Evolutionary conservation across 2,113 vertebrate species (phyloP), one percentile per base, ranked within the genome.

Genomic region (Pachycephala philippinensis): DNA sequence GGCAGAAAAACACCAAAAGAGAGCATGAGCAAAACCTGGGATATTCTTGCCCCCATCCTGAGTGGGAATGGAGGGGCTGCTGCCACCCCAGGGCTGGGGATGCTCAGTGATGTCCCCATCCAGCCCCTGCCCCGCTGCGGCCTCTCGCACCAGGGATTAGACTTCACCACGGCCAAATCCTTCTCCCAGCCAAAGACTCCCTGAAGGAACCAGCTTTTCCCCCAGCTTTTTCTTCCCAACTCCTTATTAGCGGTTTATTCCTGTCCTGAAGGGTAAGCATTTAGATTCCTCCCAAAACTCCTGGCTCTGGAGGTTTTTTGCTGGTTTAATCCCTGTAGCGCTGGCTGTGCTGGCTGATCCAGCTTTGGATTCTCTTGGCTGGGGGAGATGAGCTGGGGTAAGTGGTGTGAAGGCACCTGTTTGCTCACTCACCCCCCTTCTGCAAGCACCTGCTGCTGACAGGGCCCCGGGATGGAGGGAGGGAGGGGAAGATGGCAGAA

Each of bases 81-180:
- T 47, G 33, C 57, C 2, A 8, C 7, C 26, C 3, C 18, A 37
- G 64, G n/a, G n/a, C 66, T 63, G 42, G 52, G 56, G 52, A 13
- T 59, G 15, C 54, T 72, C 16, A 1, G 28, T 2, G 6, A 31
- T 20, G 18, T 8, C 61, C 42, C 20, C 15, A 19, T 47, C 23
- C 71, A 44, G 23, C n/a, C n/a, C 26, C 9, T n/a, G 37, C 14
- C 44, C 61, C 1, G 2, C 33, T 3, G 31, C 1, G 1, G 42
- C 39, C 1, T 2, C 71, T 54, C 0, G 0, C 27, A 13, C 1
- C 2, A 15, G 50, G 49, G 27, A 27, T 68, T 39, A 15, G 39
- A 19, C 9, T 50, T 63, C 20, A 56, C 9, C 2, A 1, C 4
- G 45, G 44, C 7, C 28, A 47, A 75, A 82, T 45, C 61, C 52